These are phyloP conservation scores for Cephalophus harveyi DNA, from an alignment of 2,113 vertebrate species.

Conservation along the genomic window DNA sequence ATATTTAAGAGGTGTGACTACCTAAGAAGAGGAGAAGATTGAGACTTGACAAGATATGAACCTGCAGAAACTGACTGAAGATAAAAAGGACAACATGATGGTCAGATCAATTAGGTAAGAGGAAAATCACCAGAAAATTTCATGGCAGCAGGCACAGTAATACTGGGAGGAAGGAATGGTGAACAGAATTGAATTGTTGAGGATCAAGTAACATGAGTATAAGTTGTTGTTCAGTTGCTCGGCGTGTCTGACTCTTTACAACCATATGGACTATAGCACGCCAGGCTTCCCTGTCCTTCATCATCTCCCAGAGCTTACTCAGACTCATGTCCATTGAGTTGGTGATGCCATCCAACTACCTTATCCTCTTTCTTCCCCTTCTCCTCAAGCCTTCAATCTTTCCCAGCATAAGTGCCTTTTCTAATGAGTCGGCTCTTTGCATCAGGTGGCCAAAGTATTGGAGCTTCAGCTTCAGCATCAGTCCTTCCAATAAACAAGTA, in stretches of 20 bases:
- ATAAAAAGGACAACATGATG: not conserved
- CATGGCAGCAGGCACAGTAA: not conserved
- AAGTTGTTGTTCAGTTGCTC: not conserved
- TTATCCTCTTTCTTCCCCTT: not conserved
- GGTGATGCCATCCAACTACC: not conserved
- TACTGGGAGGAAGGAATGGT: not conserved
- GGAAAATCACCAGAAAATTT: not conserved
- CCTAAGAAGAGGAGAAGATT: not conserved
- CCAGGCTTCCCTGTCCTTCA: not conserved
- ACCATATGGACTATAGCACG: not conserved
- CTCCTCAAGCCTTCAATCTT: not conserved
- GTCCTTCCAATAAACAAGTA: not conserved
- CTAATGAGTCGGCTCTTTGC: not conserved
- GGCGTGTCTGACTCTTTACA: not conserved
- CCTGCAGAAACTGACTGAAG: not conserved
- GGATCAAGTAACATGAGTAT: not conserved
- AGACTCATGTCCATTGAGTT: not conserved
- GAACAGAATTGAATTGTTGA: not conserved
- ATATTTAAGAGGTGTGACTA: not conserved
- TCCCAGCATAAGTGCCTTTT: not conserved
- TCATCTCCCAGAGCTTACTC: not conserved
- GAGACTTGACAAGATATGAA: not conserved
- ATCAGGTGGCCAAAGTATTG: not conserved
- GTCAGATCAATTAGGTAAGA: not conserved
- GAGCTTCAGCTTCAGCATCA: not conserved